Percentiles rank a stretch among this genome's conserved stretches.
Evolutionary conservation across 2,113 vertebrate genomes (phyloP).

Genomic region (Myotis davidii): DNA sequence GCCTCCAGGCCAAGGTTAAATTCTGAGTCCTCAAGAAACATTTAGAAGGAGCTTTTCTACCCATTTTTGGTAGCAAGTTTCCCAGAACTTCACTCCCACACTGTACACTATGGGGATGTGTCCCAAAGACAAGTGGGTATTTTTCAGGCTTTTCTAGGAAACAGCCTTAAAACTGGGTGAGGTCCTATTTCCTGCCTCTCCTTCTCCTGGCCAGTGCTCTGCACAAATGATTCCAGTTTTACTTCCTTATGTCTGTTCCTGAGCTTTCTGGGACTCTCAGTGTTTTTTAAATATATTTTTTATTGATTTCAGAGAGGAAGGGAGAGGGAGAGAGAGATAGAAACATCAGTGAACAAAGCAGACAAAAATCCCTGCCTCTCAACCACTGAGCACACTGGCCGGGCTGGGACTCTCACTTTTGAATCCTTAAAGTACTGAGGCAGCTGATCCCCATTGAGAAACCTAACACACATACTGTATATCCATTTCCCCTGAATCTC

Average conservation of each 20-base stretch:
- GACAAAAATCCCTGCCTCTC: no score
- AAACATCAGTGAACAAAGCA: no score
- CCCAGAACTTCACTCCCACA: conserved; percentile 40
- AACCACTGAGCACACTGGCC: no score
- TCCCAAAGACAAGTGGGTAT: conserved; percentile 13
- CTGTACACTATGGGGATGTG: neutral
- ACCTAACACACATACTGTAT: neutral
- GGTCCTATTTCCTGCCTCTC: conserved; percentile 24
- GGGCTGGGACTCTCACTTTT: neutral
- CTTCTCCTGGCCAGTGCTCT: neutral
- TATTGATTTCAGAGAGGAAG: no score
- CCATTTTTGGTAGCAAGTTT: conserved; percentile 74
- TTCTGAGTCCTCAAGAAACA: conserved; percentile 56
- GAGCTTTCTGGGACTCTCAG: neutral
- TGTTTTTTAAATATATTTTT: neutral
- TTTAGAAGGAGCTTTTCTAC: conserved; percentile 56
- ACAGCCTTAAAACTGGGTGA: neutral
- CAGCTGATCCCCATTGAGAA: neutral
- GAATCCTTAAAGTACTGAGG: conserved; percentile 20
- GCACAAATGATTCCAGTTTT: neutral
- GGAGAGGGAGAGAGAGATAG: no score
- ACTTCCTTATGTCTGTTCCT: neutral
- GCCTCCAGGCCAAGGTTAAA: conserved; percentile 70
- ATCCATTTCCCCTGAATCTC: conserved; percentile 32
- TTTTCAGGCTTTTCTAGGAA: conserved; percentile 60